Percentiles rank a stretch among this genome's conserved stretches.
These are phyloP conservation scores for Geococcyx californianus DNA, from an alignment of 2,113 vertebrate genomes.

Conservation along the genomic window DNA sequence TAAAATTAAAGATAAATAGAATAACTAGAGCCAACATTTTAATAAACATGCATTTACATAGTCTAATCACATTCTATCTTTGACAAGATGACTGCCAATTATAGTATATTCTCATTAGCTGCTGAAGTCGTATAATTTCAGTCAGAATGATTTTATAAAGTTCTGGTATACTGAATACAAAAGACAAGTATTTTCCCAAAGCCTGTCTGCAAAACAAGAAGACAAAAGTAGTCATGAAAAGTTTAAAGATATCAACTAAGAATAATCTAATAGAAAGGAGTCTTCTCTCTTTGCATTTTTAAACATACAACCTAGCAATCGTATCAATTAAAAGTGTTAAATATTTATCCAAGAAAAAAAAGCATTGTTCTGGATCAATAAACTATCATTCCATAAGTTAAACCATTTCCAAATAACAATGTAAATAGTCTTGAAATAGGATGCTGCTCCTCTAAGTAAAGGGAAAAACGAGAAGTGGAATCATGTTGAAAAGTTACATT, in stretches of 20 bases:
- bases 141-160: background rate
- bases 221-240: background rate
- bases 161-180: background rate
- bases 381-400: background rate
- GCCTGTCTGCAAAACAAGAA: background rate
- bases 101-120: background rate
- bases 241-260: background rate
- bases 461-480: background rate
- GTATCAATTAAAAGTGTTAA: background rate
- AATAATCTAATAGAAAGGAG: background rate
- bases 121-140: background rate
- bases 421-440: background rate
- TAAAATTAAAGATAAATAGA: background rate
- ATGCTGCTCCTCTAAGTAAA: background rate
- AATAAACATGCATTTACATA: background rate
- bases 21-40: background rate
- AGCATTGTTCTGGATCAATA: background rate
- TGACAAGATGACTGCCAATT: background rate
- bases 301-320: background rate
- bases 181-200: background rate
- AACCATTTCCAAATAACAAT: background rate
- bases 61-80: background rate
- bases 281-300: background rate
- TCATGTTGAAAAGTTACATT: background rate
- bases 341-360: background rate